Percentiles rank a stretch among this genome's conserved stretches.
phyloP scores from a whole-genome alignment of 2,797 vertebrate genomes.

The Gymnoscopelus braueri region DNA sequence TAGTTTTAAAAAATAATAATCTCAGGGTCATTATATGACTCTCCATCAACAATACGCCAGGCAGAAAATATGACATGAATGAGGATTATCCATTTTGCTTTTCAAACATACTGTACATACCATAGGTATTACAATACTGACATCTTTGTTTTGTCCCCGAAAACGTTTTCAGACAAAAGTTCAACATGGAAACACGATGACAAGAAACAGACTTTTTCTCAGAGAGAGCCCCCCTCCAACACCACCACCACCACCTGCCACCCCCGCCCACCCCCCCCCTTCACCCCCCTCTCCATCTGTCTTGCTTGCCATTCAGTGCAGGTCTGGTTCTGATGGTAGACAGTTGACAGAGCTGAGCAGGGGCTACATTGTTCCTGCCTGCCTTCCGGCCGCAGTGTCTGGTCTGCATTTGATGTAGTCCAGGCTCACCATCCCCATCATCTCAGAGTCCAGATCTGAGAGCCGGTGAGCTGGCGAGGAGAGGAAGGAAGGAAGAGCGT shows the following conservation, averaged over 20 bases:
- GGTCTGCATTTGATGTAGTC: conserved; percentile 72
- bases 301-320: conserved; percentile 35
- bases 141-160: conserved; percentile 51
- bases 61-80: conserved; percentile 40
- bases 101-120: conserved; percentile 36
- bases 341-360: conserved; percentile 62
- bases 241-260: conserved; percentile 11
- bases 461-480: conserved; percentile 57
- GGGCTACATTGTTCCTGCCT: conserved; percentile 70
- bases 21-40: too few relatives aligned
- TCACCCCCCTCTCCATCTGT: conserved; percentile 33
- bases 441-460: conserved; percentile 48
- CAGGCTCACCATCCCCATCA: conserved; percentile 57
- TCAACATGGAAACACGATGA: conserved; percentile 48
- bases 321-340: conserved; percentile 64
- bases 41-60: background rate
- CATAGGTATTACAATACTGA: conserved; percentile 39
- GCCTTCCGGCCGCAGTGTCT: conserved; percentile 74
- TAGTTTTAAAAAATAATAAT: too few relatives aligned
- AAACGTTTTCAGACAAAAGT: conserved; percentile 43
- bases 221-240: conserved; percentile 43
- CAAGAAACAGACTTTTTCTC: conserved; percentile 47
- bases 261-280: background rate
- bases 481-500: conserved; percentile 68
- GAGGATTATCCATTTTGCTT: conserved; percentile 13